Conservation (phyloP, 2,888 invertebrate genomes). For the Bugulina stolonifera region DNA sequence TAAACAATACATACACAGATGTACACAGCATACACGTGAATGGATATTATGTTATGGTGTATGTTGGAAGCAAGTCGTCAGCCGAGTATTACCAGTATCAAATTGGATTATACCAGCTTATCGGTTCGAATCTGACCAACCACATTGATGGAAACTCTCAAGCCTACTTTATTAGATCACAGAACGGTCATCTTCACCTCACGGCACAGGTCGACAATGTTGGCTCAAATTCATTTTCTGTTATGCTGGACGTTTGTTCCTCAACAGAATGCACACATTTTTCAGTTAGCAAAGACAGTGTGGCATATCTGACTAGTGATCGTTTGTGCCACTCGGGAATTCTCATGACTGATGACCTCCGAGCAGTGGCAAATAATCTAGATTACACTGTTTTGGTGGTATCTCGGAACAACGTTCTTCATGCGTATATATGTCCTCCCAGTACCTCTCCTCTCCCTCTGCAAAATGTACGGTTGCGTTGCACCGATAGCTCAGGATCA, state of each 20-base stretch:
- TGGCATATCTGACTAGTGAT: neutral
- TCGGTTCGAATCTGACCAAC: neutral
- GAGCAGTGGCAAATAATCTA: neutral
- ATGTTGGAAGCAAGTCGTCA: neutral
- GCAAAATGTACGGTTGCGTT: neutral
- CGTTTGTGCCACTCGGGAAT: neutral
- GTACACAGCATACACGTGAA: slow-evolving; percentile 4
- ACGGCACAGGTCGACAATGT: neutral
- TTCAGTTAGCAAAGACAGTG: neutral
- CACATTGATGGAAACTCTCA: neutral
- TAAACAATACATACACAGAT: slow-evolving; percentile 3
- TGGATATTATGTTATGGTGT: slow-evolving; percentile 9
- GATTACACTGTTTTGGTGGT: neutral
- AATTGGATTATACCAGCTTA: slow-evolving; percentile 17
- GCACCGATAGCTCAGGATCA: neutral
- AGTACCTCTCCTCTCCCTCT: neutral
- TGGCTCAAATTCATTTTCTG: neutral
- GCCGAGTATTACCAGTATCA: neutral
- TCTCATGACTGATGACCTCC: neutral
- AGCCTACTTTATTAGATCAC: neutral
- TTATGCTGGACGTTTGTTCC: neutral
- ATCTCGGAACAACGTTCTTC: neutral
- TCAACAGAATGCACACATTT: neutral
- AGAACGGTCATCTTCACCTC: neutral
- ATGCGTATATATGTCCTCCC: neutral